Conservation (phyloP, 2,113 vertebrate species). For the Larimichthys polyactis region DNA sequence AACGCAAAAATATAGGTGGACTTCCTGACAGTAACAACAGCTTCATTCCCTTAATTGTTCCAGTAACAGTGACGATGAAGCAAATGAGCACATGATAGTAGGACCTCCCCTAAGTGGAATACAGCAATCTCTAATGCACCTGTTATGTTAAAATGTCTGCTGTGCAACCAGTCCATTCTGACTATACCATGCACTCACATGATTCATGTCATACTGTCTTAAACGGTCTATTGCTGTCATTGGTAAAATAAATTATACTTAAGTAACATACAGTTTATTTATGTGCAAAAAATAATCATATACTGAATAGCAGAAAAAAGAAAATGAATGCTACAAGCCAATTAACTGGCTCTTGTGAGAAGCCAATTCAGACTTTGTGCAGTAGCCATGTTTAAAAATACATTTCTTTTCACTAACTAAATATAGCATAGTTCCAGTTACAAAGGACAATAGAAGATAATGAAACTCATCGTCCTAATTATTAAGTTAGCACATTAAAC, state of each 20-base stretch:
- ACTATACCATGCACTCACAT: not conserved
- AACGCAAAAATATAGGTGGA: too few relatives aligned
- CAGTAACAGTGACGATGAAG: too few relatives aligned
- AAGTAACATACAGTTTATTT: not conserved
- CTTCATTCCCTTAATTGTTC: too few relatives aligned
- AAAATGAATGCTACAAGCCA: not conserved
- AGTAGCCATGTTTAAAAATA: not conserved
- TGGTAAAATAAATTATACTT: too few relatives aligned
- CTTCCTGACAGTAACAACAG: too few relatives aligned
- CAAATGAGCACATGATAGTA: too few relatives aligned
- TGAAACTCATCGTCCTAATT: too few relatives aligned
- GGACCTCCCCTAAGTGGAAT: too few relatives aligned
- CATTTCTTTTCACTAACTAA: not conserved
- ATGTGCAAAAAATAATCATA: not conserved
- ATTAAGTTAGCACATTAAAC: too few relatives aligned
- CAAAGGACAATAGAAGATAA: not conserved
- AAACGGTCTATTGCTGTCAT: not conserved
- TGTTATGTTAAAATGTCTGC: too few relatives aligned
- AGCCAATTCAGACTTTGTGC: not conserved
- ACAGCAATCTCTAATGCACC: too few relatives aligned
- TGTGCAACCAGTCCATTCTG: too few relatives aligned
- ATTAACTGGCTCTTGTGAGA: not conserved
- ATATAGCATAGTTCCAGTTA: not conserved
- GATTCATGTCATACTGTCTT: slow-evolving; percentile 15
- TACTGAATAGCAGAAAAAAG: not conserved